Evolutionary conservation across 2,888 invertebrate species (phyloP).

Genomic region (Caenorhabditis japonica): DNA sequence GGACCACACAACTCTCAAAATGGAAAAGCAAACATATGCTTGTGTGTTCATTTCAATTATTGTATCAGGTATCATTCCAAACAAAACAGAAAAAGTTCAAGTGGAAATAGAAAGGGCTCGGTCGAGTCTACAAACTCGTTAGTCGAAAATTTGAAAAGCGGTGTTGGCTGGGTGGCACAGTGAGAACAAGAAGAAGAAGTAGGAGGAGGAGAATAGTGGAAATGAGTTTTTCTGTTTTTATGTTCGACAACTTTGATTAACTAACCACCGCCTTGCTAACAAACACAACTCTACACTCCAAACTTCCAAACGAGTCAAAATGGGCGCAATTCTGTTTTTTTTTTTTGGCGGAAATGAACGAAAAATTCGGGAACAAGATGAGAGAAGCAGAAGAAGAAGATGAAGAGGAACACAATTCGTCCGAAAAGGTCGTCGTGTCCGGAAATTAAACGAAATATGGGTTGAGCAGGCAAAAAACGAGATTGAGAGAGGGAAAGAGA

Average conservation of each 20-base stretch:
- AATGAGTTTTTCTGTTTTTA: conserved; percentile 46
- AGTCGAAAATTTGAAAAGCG: no score
- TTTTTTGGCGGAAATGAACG: no score
- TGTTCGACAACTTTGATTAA: conserved; percentile 44
- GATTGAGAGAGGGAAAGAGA: conserved; percentile 9
- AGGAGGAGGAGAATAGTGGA: conserved; percentile 20
- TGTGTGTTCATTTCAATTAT: no score
- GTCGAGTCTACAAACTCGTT: conserved; percentile 12
- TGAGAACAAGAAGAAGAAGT: neutral
- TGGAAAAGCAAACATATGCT: conserved; percentile 41
- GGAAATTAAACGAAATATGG: conserved; percentile 47
- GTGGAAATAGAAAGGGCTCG: neutral
- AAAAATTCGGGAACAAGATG: neutral
- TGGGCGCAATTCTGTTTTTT: neutral
- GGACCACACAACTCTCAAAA: no score
- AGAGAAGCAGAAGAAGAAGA: conserved; percentile 5
- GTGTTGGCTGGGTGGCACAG: no score
- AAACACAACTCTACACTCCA: neutral
- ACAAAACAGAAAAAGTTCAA: neutral
- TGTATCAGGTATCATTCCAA: conserved; percentile 43
- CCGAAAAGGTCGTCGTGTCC: conserved; percentile 44
- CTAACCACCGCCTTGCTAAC: neutral
- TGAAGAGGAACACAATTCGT: conserved; percentile 25
- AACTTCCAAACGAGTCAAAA: neutral
- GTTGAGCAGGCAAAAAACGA: conserved; percentile 9